Conservation (phyloP, 1,140 invertebrate species). For the Epicauta chinensis region DNA sequence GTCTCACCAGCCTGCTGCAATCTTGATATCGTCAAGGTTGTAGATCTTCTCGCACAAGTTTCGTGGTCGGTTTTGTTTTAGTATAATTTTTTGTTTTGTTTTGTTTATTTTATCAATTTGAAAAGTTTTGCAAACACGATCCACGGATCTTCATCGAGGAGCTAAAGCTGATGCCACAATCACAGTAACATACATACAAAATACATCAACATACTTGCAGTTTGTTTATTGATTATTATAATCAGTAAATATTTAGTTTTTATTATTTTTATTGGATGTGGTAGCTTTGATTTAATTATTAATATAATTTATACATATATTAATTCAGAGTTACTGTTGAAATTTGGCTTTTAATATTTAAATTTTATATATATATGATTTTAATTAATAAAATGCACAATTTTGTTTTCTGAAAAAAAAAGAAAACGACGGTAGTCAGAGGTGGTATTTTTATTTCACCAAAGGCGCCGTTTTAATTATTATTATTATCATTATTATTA, state of each 20-base stretch:
- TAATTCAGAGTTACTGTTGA: constrained; percentile 38
- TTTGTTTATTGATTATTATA: constrained; percentile 36
- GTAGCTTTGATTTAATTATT: constrained; percentile 40
- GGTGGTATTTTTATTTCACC: no score
- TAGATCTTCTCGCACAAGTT: constrained; percentile 15
- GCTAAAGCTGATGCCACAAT: constrained; percentile 29
- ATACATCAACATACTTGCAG: constrained; percentile 38
- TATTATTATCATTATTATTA: constrained; percentile 16
- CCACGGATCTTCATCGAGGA: constrained; percentile 8
- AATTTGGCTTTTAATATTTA: constrained; percentile 33
- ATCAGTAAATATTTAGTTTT: constrained; percentile 36
- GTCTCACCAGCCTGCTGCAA: constrained; percentile 10
- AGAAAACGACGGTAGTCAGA: constrained; percentile 5
- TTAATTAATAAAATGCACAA: no score
- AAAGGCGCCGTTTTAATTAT: background rate
- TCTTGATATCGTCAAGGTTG: constrained; percentile 10
- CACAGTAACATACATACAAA: constrained; percentile 42
- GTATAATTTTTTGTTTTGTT: no score
- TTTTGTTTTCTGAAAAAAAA: no score
- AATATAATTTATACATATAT: constrained; percentile 24
- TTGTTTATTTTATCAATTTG: no score
- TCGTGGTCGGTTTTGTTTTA: constrained; percentile 6
- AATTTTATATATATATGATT: constrained; percentile 5
- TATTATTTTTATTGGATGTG: constrained; percentile 37
- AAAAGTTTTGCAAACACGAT: background rate